Conservation (phyloP, 2,797 vertebrate species). For the Garrulus glandarius region DNA sequence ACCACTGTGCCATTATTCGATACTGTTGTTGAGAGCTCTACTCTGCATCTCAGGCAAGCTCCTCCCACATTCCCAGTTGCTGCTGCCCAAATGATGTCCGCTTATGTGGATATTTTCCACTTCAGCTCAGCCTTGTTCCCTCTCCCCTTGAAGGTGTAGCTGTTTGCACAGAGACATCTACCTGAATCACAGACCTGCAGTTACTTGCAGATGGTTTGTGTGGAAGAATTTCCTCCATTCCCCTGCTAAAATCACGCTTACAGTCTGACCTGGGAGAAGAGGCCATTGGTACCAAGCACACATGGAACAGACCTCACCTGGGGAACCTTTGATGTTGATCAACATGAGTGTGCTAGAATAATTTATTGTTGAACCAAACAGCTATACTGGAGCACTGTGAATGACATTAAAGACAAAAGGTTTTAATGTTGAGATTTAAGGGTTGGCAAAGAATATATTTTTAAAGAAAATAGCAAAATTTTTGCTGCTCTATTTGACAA, state of each 20-base stretch:
- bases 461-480: not conserved
- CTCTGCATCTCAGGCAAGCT: not conserved
- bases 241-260: not conserved
- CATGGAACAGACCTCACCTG: not conserved
- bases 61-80: rapidly evolving
- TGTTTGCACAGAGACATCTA: not conserved
- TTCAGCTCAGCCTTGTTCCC: not conserved
- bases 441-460: not conserved
- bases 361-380: not conserved
- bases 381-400: not conserved
- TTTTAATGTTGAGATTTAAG: not conserved
- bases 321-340: not conserved
- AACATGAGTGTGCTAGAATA: not conserved
- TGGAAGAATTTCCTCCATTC: not conserved
- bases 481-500: not conserved
- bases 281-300: not conserved
- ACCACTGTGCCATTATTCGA: rapidly evolving
- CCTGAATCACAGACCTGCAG: not conserved
- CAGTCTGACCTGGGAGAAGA: not conserved
- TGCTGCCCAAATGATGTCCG: not conserved
- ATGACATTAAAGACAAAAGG: not conserved
- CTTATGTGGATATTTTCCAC: not conserved
- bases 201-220: not conserved
- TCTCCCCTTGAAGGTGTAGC: not conserved
- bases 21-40: not conserved